These are phyloP conservation scores for Asteroscopus sphinx DNA, from an alignment of 2,888 invertebrate species.

Conservation along the genomic window DNA sequence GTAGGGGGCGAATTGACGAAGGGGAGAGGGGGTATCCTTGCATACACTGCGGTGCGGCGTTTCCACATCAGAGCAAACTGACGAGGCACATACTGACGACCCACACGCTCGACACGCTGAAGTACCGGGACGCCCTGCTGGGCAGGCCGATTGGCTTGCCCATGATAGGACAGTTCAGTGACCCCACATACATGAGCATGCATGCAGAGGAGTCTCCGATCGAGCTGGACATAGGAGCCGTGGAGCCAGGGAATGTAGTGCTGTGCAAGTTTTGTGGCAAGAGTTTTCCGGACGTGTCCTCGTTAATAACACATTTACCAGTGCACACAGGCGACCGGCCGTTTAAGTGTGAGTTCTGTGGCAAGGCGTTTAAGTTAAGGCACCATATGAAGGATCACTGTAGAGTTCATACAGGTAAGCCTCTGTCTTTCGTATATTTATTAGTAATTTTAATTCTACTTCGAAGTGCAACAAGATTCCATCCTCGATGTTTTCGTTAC, in stretches of 20 bases:
- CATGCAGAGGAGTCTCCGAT: conserved; percentile 91
- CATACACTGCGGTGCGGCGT: conserved; percentile 97
- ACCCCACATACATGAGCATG: conserved; percentile 84
- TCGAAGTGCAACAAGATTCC: neutral
- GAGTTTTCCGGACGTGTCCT: conserved; percentile 97
- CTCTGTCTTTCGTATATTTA: neutral
- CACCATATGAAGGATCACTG: conserved; percentile 99
- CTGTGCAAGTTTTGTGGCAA: conserved; percentile 98
- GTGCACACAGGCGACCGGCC: conserved; percentile 97
- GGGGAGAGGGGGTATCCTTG: conserved; percentile 92
- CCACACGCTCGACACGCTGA: conserved; percentile 96
- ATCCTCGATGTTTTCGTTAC: neutral
- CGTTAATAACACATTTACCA: conserved; percentile 96
- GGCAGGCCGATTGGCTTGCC: conserved; percentile 80
- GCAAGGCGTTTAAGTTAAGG: conserved; percentile 97
- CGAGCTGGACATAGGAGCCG: conserved; percentile 88
- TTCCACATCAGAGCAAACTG: conserved; percentile 97
- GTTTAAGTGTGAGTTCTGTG: conserved; percentile 98
- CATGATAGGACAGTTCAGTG: conserved; percentile 85
- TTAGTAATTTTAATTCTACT: neutral
- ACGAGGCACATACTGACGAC: conserved; percentile 96
- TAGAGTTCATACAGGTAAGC: conserved; percentile 95
- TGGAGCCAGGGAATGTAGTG: conserved; percentile 94
- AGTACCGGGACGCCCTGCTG: conserved; percentile 93
- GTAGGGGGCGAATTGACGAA: conserved; percentile 87